Conservation (phyloP, 2,113 vertebrate species). For the Nettapus auritus region DNA sequence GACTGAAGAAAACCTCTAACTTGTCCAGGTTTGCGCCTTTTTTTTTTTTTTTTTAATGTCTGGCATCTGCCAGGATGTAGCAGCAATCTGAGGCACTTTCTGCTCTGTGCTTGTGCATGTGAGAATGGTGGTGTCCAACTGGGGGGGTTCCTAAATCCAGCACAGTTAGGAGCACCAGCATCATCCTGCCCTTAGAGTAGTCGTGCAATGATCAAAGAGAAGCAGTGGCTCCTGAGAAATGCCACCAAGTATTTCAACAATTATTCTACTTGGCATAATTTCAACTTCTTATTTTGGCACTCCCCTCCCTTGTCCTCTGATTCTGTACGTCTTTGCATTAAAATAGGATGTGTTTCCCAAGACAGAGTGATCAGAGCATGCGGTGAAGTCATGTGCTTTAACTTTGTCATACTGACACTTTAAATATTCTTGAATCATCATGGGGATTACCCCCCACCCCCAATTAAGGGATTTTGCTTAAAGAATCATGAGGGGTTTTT, state of each 20-base stretch:
- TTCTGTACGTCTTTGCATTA: background rate
- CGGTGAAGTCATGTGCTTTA: background rate
- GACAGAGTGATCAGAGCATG: background rate
- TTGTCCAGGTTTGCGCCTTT: background rate
- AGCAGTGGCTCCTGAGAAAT: background rate
- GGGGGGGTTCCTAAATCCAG: background rate
- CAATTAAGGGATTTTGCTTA: background rate
- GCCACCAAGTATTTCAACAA: background rate
- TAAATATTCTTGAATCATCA: background rate
- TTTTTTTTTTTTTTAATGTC: background rate
- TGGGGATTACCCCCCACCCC: background rate
- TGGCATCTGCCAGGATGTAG: background rate
- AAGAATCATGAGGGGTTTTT: background rate
- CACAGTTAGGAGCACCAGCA: background rate
- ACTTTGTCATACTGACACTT: background rate
- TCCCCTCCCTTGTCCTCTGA: background rate
- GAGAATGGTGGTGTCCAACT: background rate
- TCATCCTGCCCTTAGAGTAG: background rate
- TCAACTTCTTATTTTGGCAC: background rate
- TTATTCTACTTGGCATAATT: background rate
- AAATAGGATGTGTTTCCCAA: background rate
- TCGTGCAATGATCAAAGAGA: background rate
- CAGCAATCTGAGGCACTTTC: fast-evolving
- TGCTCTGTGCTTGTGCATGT: background rate
- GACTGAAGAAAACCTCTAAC: background rate